These are phyloP conservation scores for Myxocyprinus asiaticus DNA, from an alignment of 2,113 vertebrate species.

Conservation along the genomic window DNA sequence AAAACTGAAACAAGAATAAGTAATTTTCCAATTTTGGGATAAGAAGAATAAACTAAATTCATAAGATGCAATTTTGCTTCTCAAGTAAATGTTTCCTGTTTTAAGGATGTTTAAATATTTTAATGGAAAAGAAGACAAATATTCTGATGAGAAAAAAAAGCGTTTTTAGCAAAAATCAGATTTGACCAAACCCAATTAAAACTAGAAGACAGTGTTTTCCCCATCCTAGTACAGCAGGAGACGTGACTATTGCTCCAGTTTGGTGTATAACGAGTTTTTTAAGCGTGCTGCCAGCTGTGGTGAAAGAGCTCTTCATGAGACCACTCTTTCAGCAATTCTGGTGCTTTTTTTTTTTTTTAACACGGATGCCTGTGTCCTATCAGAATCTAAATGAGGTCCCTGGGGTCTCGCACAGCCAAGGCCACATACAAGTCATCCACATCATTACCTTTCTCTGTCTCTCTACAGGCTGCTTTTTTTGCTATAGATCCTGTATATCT, in stretches of 20 bases:
- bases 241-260: slow-evolving; percentile 6
- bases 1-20: no score
- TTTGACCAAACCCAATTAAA: neutral
- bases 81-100: no score
- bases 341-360: slow-evolving; percentile 49
- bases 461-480: slow-evolving; percentile 34
- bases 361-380: slow-evolving; percentile 33
- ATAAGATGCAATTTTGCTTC: no score
- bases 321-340: slow-evolving; percentile 35
- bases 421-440: slow-evolving; percentile 41
- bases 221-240: neutral
- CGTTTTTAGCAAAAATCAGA: slow-evolving; percentile 31
- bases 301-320: slow-evolving; percentile 46
- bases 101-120: no score
- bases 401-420: slow-evolving; percentile 29
- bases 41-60: no score
- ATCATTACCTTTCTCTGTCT: slow-evolving; percentile 45
- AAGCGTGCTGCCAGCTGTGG: slow-evolving; percentile 26
- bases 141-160: no score
- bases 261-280: slow-evolving; percentile 46
- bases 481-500: slow-evolving; percentile 30
- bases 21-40: no score
- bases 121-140: no score
- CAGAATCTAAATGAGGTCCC: slow-evolving; percentile 57
- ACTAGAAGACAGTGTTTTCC: neutral